Evolutionary conservation across 1,140 invertebrate species (phyloP).

Genomic region (Marisa cornuarietis): DNA sequence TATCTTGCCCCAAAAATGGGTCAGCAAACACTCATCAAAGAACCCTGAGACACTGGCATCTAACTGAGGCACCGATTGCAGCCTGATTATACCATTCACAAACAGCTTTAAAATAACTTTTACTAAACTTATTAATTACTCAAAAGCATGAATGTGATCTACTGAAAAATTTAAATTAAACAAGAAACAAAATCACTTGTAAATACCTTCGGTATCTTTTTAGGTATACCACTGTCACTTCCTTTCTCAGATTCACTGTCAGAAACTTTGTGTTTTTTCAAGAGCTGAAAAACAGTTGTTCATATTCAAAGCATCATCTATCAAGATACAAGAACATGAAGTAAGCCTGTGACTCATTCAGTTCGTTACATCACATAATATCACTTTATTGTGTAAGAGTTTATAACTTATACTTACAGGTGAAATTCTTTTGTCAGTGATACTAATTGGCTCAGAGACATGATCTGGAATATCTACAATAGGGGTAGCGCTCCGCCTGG

Average conservation of each 20-base stretch:
- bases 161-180: not conserved
- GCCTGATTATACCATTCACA: no score
- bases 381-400: not conserved
- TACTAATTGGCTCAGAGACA: conserved; percentile 56
- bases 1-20: no score
- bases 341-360: no score
- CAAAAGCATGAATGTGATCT: not conserved
- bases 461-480: conserved; percentile 59
- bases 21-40: no score
- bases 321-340: no score
- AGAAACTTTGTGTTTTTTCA: conserved; percentile 44
- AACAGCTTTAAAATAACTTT: not conserved
- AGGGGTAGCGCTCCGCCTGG: conserved; percentile 57
- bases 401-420: conserved; percentile 9
- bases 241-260: conserved; percentile 56
- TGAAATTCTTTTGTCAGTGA: conserved; percentile 38
- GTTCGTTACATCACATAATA: not conserved
- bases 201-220: conserved; percentile 41
- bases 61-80: no score
- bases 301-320: no score
- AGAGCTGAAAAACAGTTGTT: no score
- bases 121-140: not conserved
- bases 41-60: no score
- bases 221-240: conserved; percentile 33
- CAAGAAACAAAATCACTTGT: not conserved